phyloP scores from a whole-genome alignment of 1,140 invertebrate species.

The Seison nebaliae region DNA sequence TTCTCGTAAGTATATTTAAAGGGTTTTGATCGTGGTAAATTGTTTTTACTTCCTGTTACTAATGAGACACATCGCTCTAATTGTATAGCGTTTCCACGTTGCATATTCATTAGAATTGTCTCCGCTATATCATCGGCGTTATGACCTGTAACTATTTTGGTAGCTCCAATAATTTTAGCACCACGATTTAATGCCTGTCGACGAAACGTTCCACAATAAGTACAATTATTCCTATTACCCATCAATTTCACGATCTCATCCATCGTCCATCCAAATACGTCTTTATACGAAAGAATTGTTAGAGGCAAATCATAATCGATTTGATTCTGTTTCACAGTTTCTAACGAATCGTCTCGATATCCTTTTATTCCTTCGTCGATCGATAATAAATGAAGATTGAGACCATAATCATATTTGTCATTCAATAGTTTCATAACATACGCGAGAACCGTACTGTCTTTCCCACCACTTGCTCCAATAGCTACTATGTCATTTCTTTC shows the following conservation, averaged over 20 bases:
- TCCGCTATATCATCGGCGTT: constrained; percentile 99
- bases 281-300: constrained; percentile 74
- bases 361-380: constrained; percentile 96
- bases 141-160: constrained; percentile 80
- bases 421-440: constrained; percentile 67
- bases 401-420: constrained; percentile 59
- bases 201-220: constrained; percentile 86
- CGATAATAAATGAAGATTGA: constrained; percentile 67
- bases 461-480: constrained; percentile 83
- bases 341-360: constrained; percentile 83
- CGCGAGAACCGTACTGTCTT: constrained; percentile 87
- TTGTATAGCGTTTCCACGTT: constrained; percentile 77
- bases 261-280: constrained; percentile 99
- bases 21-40: constrained; percentile 73
- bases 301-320: constrained; percentile 69
- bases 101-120: constrained; percentile 84
- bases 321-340: constrained; percentile 70
- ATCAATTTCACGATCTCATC: constrained; percentile 81
- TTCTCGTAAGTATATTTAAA: constrained; percentile 97
- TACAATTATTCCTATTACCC: constrained; percentile 89
- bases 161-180: constrained; percentile 51
- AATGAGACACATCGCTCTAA: constrained; percentile 65
- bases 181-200: constrained; percentile 80
- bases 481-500: constrained; percentile 58
- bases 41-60: constrained; percentile 36